These are phyloP conservation scores for Avahi laniger DNA, from an alignment of 2,797 vertebrate genomes.

Conservation along the genomic window DNA sequence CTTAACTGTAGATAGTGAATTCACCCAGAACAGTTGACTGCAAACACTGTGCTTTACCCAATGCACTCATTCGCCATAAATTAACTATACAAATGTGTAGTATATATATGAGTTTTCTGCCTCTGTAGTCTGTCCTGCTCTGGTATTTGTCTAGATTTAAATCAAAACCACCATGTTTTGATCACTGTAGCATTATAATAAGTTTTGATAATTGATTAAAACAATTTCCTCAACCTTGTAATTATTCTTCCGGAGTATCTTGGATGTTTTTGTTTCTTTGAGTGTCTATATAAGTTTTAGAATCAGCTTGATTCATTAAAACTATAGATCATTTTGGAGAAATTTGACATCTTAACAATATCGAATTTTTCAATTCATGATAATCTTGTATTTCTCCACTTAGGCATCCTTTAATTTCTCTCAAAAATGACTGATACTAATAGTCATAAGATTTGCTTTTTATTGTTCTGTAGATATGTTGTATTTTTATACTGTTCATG, in stretches of 20 bases:
- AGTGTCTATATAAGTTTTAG: background rate
- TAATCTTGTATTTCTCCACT: background rate
- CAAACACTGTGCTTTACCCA: background rate
- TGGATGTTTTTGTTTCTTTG: background rate
- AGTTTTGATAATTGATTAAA: background rate
- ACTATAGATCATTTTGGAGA: background rate
- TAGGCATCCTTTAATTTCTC: background rate
- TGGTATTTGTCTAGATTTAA: background rate
- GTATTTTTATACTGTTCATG: background rate
- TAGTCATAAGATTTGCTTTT: background rate
- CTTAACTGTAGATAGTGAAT: background rate
- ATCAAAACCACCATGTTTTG: background rate
- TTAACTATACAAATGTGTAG: no score
- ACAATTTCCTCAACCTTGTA: background rate
- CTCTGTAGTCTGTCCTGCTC: background rate
- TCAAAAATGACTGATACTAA: background rate
- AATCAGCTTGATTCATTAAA: background rate
- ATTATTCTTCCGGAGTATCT: background rate
- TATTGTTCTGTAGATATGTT: background rate
- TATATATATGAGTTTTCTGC: accelerated
- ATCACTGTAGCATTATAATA: background rate
- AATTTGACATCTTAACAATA: background rate
- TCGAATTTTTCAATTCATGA: background rate
- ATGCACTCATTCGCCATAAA: background rate
- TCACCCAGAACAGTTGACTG: background rate